phyloP scores from a whole-genome alignment of 1,140 invertebrate species.

The Homalodisca vitripennis region DNA sequence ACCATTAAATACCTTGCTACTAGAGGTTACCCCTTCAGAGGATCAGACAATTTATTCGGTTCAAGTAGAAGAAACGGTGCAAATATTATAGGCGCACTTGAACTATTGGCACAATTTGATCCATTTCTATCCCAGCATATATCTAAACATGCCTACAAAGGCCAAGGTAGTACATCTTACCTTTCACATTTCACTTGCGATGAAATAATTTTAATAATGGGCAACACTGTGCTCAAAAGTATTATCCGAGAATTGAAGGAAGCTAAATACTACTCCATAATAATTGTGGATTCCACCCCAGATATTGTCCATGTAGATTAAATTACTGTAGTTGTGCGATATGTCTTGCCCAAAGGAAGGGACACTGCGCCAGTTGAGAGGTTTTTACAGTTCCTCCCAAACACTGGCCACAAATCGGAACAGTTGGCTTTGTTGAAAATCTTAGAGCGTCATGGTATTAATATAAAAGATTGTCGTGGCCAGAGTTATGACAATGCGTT shows the following conservation, averaged over 20 bases:
- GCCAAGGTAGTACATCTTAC: conserved; percentile 33
- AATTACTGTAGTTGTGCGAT: neutral
- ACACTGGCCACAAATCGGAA: neutral
- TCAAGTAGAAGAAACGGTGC: conserved; percentile 30
- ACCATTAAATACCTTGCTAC: conserved; percentile 33
- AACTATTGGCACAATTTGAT: conserved; percentile 36
- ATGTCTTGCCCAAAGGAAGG: neutral
- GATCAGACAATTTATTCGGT: conserved; percentile 30
- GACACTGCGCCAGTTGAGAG: neutral
- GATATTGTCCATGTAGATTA: neutral
- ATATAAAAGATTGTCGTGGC: conserved; percentile 35
- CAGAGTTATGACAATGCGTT: conserved; percentile 42
- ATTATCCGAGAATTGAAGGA: conserved; percentile 1
- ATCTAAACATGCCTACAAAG: conserved; percentile 31
- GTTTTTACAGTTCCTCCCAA: neutral
- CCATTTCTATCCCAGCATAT: conserved; percentile 37
- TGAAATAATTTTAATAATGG: conserved; percentile 6
- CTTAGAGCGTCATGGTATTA: conserved; percentile 1
- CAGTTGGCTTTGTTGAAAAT: neutral
- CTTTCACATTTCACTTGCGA: conserved; percentile 13
- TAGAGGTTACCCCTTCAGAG: conserved; percentile 34
- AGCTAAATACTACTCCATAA: neutral
- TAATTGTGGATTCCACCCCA: neutral
- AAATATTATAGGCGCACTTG: neutral
- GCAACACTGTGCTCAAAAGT: neutral